Base-by-base conservation (phyloP, 2,797 vertebrate genomes). In the Glossophaga mutica region DNA sequence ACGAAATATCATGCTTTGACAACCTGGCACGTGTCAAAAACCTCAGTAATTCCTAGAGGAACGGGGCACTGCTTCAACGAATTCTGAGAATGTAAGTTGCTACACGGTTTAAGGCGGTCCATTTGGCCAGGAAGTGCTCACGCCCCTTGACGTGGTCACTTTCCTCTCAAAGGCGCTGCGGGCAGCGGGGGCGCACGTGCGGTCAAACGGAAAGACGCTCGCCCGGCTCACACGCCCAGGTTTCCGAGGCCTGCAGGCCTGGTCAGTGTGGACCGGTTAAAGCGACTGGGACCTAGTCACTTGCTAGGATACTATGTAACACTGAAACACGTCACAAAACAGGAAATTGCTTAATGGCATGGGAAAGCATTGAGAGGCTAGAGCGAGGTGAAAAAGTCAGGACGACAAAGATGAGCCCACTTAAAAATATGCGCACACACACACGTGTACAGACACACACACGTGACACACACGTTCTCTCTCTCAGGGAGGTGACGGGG, bases 291-390 rank as follows among this genome's bases (percentile, higher is more conserved):
- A 39, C 11, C 37, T 0, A 76, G 76, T 24, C 67, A 14, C 12
- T 48, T 21, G n/a, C 57, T 70, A 85, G 50, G 74, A 37, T 39
- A 22, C 21, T 39, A 19, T 16, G 11, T 65, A 37, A 90, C 78
- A 65, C 44, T 67, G n/a, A 70, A 95, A 76, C 22, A 76, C 12
- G 39, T 21, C 37, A 22, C 39, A 59, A 85, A 57, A 50, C 18
- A 87, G 48, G 52, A 87, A 94, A 76, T 65, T 57, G 39, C 62
- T 79, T 52, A 82, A 81, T 76, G 79, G 42, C 76, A 50, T 50
- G 15, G 57, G 24, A 48, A 85, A 62, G 82, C 18, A 9, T 29
- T 87, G 34, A 73, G 52, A 29, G 65, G 55, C 67, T 2, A 34
- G 1, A 77, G 32, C 55, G 48, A 57, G 76, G 21, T 55, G 52